phyloP scores from a whole-genome alignment of 2,888 invertebrate genomes.

The Rhagonycha fulva region DNA sequence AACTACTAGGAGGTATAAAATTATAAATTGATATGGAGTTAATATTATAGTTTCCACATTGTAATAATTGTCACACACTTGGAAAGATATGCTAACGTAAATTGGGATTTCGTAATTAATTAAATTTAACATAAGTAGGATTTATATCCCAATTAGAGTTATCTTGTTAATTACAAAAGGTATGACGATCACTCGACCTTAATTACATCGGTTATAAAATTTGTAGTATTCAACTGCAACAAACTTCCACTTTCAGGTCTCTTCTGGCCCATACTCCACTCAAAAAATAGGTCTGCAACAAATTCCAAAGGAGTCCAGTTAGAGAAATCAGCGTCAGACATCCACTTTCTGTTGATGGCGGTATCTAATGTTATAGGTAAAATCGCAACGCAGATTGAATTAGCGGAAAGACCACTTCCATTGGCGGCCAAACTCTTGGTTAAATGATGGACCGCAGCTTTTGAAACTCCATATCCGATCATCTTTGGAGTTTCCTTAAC shows the following conservation, averaged over 20 bases:
- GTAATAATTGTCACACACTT: not conserved
- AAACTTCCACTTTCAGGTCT: conserved; percentile 83
- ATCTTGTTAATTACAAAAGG: not conserved
- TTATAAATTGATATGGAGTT: not conserved
- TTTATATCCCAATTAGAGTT: not conserved
- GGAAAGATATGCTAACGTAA: not conserved
- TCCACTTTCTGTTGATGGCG: conserved; percentile 98
- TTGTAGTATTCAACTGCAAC: conserved; percentile 83
- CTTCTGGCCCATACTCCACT: conserved; percentile 77
- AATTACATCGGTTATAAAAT: conserved; percentile 65
- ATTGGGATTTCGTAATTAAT: not conserved
- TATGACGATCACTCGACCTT: not conserved
- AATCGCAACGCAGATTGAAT: conserved; percentile 78
- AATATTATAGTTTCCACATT: not conserved
- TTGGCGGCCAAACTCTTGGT: conserved; percentile 82
- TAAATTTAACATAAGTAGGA: not conserved
- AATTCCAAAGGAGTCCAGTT: conserved; percentile 92
- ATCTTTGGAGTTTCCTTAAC: conserved; percentile 74
- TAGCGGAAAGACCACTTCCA: conserved; percentile 78
- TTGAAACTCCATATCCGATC: conserved; percentile 74
- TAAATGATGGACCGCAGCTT: conserved; percentile 95
- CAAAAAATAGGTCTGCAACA: conserved; percentile 83
- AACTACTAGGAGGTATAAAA: not conserved
- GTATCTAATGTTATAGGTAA: conserved; percentile 95
- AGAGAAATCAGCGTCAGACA: conserved; percentile 88